A percentile compares a stretch with the other conserved stretches of the same genome.
These are phyloP conservation scores for Stenopsyche tienmushanensis DNA, from an alignment of 1,140 invertebrate species.

Conservation along the genomic window DNA sequence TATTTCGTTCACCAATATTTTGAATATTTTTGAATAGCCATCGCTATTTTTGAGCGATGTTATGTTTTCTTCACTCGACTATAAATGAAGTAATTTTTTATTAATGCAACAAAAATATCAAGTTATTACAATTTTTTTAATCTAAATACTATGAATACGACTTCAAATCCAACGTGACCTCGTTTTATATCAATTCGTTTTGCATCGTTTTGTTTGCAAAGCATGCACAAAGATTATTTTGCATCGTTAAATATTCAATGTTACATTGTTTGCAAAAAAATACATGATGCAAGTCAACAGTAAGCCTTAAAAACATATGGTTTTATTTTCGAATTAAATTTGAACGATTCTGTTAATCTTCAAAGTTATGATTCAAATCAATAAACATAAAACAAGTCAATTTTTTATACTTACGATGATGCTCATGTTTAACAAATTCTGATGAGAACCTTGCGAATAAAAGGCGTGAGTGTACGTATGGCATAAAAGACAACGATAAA, in stretches of 20 bases:
- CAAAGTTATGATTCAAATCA: background rate
- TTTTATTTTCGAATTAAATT: background rate
- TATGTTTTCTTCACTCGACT: slow-evolving; percentile 49
- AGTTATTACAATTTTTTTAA: too few species aligned
- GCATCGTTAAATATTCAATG: too few species aligned
- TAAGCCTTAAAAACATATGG: too few species aligned
- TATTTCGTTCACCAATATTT: slow-evolving; percentile 50
- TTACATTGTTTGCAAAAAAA: too few species aligned
- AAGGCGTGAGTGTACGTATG: slow-evolving; percentile 48
- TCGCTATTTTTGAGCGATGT: slow-evolving; percentile 49
- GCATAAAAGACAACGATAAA: slow-evolving; percentile 51
- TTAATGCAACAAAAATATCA: too few species aligned
- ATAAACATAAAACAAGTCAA: background rate
- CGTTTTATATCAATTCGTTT: too few species aligned
- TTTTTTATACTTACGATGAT: slow-evolving; percentile 28
- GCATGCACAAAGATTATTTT: too few species aligned
- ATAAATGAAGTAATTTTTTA: too few species aligned
- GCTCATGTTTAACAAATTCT: slow-evolving; percentile 23
- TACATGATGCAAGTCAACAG: too few species aligned
- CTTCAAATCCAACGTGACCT: too few species aligned
- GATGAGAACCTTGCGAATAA: slow-evolving; percentile 43
- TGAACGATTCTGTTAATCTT: background rate
- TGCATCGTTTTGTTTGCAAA: too few species aligned
- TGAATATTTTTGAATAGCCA: slow-evolving; percentile 52
- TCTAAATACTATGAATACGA: too few species aligned